Evolutionary conservation across 2,113 vertebrate genomes (phyloP).

Genomic region (Festucalex cinctus): DNA sequence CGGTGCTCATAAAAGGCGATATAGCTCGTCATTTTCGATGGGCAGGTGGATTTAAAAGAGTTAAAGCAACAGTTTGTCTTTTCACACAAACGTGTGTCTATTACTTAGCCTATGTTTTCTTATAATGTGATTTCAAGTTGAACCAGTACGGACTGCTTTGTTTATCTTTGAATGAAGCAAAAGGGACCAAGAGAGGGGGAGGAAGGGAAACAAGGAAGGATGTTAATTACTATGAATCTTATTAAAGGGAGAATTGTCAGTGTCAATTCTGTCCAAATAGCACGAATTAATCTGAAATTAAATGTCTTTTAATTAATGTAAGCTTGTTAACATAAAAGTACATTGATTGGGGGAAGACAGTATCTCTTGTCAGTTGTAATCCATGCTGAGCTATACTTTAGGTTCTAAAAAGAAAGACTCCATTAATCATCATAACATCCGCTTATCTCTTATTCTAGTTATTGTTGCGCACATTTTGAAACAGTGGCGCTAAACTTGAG

Average conservation of each 20-base stretch:
- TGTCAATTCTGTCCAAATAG: conserved; percentile 18
- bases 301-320: not conserved
- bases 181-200: not conserved
- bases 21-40: not conserved
- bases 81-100: not conserved
- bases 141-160: conserved; percentile 2
- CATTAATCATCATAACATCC: not conserved
- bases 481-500: conserved; percentile 35
- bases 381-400: not conserved
- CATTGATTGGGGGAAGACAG: conserved; percentile 30
- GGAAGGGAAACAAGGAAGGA: not conserved
- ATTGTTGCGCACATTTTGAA: not conserved
- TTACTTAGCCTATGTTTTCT: conserved; percentile 12
- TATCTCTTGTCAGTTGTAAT: not conserved
- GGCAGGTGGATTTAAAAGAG: conserved; percentile 29
- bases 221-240: conserved; percentile 39
- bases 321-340: conserved; percentile 19
- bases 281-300: conserved; percentile 15
- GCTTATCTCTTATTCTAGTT: not conserved
- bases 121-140: conserved; percentile 23
- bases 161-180: conserved; percentile 49
- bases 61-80: not conserved
- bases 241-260: conserved; percentile 21
- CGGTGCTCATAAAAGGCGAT: conserved; percentile 8
- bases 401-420: not conserved